Evolutionary conservation across 2,888 invertebrate species (phyloP).

Genomic region (Caenorhabditis sp.): DNA sequence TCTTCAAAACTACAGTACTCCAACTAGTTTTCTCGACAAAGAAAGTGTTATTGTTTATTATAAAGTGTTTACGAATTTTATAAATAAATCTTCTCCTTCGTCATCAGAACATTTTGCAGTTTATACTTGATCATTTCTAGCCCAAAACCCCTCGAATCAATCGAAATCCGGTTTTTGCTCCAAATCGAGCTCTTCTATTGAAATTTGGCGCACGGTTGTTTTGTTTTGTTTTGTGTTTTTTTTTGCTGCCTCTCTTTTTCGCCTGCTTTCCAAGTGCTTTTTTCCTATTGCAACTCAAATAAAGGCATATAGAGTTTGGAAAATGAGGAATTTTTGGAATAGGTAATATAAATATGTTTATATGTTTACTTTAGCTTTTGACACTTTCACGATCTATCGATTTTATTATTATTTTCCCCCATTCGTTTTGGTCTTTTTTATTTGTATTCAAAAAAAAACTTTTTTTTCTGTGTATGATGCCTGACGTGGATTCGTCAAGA

Average conservation of each 20-base stretch:
- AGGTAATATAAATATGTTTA: neutral
- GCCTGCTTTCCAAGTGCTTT: neutral
- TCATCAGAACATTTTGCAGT: too few species aligned
- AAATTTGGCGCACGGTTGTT: too few species aligned
- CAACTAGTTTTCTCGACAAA: too few species aligned
- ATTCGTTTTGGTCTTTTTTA: too few species aligned
- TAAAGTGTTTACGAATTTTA: too few species aligned
- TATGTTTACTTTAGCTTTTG: slow-evolving; percentile 1
- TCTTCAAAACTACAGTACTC: too few species aligned
- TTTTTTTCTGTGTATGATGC: too few species aligned
- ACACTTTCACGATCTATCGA: neutral
- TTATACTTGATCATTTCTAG: too few species aligned
- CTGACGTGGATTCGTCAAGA: too few species aligned
- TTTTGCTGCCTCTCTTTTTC: neutral
- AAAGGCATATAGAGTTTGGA: neutral
- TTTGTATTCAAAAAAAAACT: too few species aligned
- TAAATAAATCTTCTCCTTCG: too few species aligned
- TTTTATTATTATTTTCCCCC: neutral
- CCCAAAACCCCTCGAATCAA: neutral
- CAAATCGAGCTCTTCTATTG: neutral
- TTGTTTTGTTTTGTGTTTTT: neutral
- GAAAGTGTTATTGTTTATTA: too few species aligned
- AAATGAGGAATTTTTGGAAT: neutral
- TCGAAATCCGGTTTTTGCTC: neutral
- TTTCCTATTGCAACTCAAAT: neutral